A percentile compares a stretch with the other conserved stretches of the same genome.
Conservation (phyloP, 2,888 invertebrate species). For the Trichogramma evanescens region DNA sequence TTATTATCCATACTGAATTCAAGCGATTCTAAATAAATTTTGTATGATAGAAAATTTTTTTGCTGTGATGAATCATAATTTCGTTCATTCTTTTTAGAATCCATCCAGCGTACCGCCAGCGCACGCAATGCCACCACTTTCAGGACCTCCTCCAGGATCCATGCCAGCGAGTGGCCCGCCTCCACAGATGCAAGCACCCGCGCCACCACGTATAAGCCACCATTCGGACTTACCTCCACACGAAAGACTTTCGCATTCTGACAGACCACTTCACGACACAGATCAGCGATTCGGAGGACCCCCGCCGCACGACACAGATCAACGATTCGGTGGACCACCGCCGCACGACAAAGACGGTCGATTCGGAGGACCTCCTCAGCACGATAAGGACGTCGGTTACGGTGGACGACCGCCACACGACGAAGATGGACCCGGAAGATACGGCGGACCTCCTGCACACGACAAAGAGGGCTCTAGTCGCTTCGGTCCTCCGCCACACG, state of each 20-base stretch:
- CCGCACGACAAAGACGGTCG: background rate
- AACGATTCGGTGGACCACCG: background rate
- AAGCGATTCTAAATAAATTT: background rate
- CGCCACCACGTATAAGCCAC: slow-evolving; percentile 2
- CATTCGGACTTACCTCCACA: slow-evolving; percentile 4
- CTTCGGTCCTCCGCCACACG: no score
- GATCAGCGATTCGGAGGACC: background rate
- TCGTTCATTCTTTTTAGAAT: slow-evolving; percentile 23
- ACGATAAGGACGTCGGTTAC: background rate
- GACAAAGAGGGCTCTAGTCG: no score
- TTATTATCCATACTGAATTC: background rate
- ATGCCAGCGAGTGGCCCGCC: background rate
- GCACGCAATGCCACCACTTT: slow-evolving; percentile 33
- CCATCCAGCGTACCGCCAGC: slow-evolving; percentile 36
- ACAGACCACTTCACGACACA: background rate
- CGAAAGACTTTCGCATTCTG: background rate
- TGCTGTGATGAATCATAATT: background rate
- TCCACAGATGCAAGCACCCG: background rate
- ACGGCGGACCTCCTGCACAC: no score
- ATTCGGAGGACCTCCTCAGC: background rate
- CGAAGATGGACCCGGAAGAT: background rate
- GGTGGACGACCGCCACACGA: background rate
- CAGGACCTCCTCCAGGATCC: background rate
- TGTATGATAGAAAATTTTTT: background rate
- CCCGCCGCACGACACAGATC: background rate